Base-by-base conservation (phyloP, 2,888 invertebrate species). In the Byasa hedistus region DNA sequence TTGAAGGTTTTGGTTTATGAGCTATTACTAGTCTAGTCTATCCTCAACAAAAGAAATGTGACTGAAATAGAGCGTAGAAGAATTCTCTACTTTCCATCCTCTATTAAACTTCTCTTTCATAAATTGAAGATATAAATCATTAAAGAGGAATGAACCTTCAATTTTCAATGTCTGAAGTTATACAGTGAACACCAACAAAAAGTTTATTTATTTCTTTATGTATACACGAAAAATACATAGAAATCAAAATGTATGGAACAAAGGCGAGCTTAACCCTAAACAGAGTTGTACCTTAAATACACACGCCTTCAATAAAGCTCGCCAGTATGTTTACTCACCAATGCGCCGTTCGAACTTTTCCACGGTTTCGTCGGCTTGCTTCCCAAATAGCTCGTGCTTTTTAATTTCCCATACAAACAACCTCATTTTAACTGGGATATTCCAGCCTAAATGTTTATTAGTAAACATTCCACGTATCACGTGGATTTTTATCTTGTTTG, bases 231-330 rank as follows among this genome's bases (percentile, higher is more conserved):
- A n/a, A n/a, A n/a, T n/a, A n/a, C n/a, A n/a, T n/a, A n/a, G n/a
- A n/a, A n/a, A n/a, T n/a, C n/a, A n/a, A n/a, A n/a, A n/a, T n/a
- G n/a, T n/a, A n/a, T n/a, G n/a, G n/a, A n/a, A n/a, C n/a, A n/a
- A n/a, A n/a, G n/a, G n/a, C n/a, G n/a, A n/a, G n/a, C n/a, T n/a
- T n/a, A n/a, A n/a, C n/a, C n/a, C n/a, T n/a, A n/a, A n/a, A n/a
- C n/a, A n/a, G n/a, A n/a, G n/a, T n/a, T n/a, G n/a, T 61, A 62
- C 58, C n/a, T 56, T 66, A 57, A 62, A 62, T 55, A 67, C 65
- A 66, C 64, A 71, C 66, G 69, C 66, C 68, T 68, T 69, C 69
- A 72, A 71, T 73, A 70, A 74, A 74, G 72, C 72, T 68, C 52
- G 58, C 57, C 61, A 68, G 65, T 68, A 67, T 73, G 71, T 72